Conservation (phyloP, 2,797 vertebrate genomes). For the Coracias cyanogaster region DNA sequence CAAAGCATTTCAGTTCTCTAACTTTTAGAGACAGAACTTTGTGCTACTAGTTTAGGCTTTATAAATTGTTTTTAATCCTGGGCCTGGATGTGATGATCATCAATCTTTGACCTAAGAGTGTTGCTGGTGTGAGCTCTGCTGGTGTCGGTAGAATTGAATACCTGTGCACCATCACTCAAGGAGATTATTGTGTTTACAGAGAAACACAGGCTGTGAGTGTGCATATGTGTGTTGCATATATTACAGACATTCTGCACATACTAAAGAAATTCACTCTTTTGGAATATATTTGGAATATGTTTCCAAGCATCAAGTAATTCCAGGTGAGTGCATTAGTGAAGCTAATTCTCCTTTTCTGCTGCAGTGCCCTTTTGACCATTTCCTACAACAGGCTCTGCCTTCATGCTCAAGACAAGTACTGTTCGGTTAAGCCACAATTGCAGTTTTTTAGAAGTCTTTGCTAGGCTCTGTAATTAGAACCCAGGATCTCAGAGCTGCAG, state of each 20-base stretch:
- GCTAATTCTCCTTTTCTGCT: neutral
- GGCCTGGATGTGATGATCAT: neutral
- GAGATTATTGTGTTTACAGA: neutral
- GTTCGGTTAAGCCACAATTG: neutral
- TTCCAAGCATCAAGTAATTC: accelerated
- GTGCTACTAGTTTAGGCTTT: neutral
- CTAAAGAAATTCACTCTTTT: neutral
- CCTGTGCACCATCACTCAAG: neutral
- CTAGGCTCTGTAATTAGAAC: neutral
- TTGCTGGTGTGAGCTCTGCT: neutral
- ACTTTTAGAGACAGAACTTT: neutral
- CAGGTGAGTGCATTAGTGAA: neutral
- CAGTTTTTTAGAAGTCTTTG: neutral
- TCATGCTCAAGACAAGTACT: neutral
- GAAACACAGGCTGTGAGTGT: neutral
- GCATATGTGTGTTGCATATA: neutral
- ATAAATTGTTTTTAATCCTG: neutral
- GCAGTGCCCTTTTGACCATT: neutral
- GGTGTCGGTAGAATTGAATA: neutral
- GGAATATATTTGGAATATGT: neutral
- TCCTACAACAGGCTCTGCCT: neutral
- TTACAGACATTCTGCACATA: neutral
- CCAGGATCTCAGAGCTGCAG: neutral
- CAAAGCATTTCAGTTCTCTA: neutral
- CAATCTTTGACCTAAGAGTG: accelerated